Conservation (phyloP, 2,888 invertebrate species). For the Drepana falcataria region DNA sequence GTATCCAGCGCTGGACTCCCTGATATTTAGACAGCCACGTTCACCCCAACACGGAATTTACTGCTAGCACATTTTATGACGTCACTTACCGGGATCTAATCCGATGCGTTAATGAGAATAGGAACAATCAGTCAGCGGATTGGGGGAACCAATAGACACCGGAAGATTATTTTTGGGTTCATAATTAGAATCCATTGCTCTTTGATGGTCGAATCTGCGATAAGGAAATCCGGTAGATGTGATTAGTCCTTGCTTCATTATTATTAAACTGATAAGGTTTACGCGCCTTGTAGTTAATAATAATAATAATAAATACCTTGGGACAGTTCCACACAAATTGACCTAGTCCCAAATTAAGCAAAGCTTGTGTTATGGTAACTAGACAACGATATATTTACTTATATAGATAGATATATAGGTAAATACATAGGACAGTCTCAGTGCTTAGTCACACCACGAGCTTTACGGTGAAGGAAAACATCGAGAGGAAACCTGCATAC, state of each 20-base stretch:
- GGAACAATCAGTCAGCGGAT: constrained; percentile 61
- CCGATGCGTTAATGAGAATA: constrained; percentile 55
- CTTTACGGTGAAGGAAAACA: too few relatives aligned
- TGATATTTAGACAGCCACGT: neutral
- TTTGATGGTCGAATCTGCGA: constrained; percentile 2
- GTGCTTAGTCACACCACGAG: too few relatives aligned
- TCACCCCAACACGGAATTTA: neutral
- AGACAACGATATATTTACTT: too few relatives aligned
- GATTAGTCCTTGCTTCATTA: neutral
- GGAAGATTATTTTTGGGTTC: constrained; percentile 61
- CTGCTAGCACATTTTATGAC: constrained; percentile 1
- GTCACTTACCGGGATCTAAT: constrained; percentile 16
- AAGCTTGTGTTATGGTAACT: too few relatives aligned
- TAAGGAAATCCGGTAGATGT: constrained; percentile 1
- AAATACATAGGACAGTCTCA: too few relatives aligned
- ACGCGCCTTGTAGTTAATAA: neutral
- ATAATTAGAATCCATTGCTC: constrained; percentile 1
- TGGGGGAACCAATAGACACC: constrained; percentile 59
- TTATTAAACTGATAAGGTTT: neutral
- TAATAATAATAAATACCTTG: too few relatives aligned
- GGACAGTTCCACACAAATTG: too few relatives aligned
- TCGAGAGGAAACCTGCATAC: too few relatives aligned
- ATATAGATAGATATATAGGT: too few relatives aligned
- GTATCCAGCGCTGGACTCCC: neutral
- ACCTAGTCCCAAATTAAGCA: too few relatives aligned